Evolutionary conservation across 2,797 vertebrate genomes (phyloP), one percentile per base, ranked within the genome.

Genomic region (Alauda arvensis): DNA sequence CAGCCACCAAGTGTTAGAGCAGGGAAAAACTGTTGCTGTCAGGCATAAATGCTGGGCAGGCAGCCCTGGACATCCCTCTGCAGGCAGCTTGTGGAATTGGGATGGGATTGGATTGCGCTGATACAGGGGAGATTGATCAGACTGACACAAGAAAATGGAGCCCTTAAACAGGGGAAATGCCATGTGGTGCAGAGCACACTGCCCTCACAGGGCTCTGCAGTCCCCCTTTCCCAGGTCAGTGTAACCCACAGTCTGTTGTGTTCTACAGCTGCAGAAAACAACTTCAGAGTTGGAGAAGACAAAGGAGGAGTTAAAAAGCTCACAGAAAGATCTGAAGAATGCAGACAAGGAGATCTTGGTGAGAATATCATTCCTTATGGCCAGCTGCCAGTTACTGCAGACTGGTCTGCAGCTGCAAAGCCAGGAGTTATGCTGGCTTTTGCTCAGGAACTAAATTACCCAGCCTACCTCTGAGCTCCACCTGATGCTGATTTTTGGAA

Each of bases 281-380:
- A 90, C 94, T 33, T 52, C 92, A 39, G 98, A 99, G 60, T 83
- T 97, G 90, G 97, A 96, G 92, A 96, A 96, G 91, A 92, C 94
- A 42, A 97, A 96, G 83, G 98, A 98, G 34, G 98, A 99, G 39
- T 96, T 98, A 94, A 97, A 93, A 87, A 97, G 98, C 55, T 94
- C 98, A 61, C 98, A 99, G 93, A 98, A 97, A 8, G 99, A 99
- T 93, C 96, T 99, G 94, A 95, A 95, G 83, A 98, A 83, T 34
- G 98, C 99, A 4, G 99, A 99, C 95, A 98, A 98, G 94, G 98
- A 99, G 94, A 99, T 99, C 65, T 94, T 92, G 89, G 99, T 99
- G 93, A 97, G 96, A 86, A 48, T 42, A 65, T 68, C 3, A 9
- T 57, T 90, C 51, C 48, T 75, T 1, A 25, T 84, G 81, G 81